These are phyloP conservation scores for Pantherophis alleghaniensis DNA, from an alignment of 2,797 vertebrate genomes.

Conservation along the genomic window DNA sequence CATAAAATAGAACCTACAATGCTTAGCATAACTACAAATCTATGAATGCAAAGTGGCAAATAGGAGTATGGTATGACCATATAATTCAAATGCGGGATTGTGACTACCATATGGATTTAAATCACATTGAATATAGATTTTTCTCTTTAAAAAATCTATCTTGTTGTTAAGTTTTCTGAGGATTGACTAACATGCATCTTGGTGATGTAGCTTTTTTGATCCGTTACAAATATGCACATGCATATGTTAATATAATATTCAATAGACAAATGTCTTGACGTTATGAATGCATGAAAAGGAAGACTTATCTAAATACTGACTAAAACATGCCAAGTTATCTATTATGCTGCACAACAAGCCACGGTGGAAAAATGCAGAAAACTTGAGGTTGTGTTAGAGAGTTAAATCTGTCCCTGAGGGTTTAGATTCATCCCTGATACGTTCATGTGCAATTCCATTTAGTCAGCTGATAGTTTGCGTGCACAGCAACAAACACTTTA, in stretches of 20 bases:
- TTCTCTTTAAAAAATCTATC: not conserved
- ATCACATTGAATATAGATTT: not conserved
- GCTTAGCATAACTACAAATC: not conserved
- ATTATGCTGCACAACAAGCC: constrained; percentile 25
- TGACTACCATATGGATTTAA: not conserved
- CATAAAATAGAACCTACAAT: not conserved
- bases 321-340: constrained; percentile 26
- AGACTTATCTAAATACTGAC: constrained; percentile 19
- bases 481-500: not conserved
- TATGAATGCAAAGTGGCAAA: not conserved
- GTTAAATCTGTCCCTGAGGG: constrained; percentile 18
- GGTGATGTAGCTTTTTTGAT: constrained; percentile 2
- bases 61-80: not conserved
- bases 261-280: constrained; percentile 21
- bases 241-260: constrained; percentile 46
- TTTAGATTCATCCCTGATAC: constrained; percentile 20
- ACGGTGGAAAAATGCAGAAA: constrained; percentile 12
- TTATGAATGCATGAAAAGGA: constrained; percentile 11
- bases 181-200: constrained; percentile 10
- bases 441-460: not conserved
- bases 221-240: constrained; percentile 18
- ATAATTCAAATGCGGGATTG: not conserved
- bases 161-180: not conserved
- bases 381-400: not conserved
- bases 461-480: not conserved